Evolutionary conservation across 2,888 invertebrate genomes (phyloP), one percentile per base, ranked within the genome.

Genomic region (Biston stratarius): DNA sequence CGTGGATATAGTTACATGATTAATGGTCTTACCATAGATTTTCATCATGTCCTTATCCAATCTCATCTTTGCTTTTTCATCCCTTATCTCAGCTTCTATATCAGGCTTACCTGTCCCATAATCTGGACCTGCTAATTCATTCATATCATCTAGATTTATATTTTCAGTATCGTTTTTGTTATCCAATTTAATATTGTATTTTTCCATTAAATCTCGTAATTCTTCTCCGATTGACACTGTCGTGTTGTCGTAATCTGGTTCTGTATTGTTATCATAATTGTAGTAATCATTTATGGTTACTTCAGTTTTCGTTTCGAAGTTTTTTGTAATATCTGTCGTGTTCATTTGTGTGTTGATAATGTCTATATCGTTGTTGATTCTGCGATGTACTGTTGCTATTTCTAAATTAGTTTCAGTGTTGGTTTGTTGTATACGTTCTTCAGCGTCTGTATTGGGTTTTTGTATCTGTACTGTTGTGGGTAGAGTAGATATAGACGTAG

Each of bases 11-110:
- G 24, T 34, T 6, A 42, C 42, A 9, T 34, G 36, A 7, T 15
- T 48, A 3, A 48, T 6, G 1, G 58, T 58, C 6, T 58, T 7
- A 8, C 58, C 58, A n/a, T 8, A 58, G 11, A 58, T 1, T 6
- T 47, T 58, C 58, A 58, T 36, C 47, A 58, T 58, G 14, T 58
- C 58, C 7, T 24, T 47, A 45, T 58, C 33, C 11, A 58, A 1
- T 9, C 14, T 10, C 11, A 14, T 34, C 3, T 11, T 11, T 6
- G 47, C 34, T 14, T 57, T 47, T 33, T 57, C 57, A 11, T 34
- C 45, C 33, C 14, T 57, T 8, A 57, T 33, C 33, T 57, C 57
- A 8, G 36, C 33, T 14, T 58, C 10, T 5, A 38, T 14, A 38
- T 58, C 14, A 38, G 55, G 42, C 12, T 2, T 56, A 24, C 0